phyloP scores from a whole-genome alignment of 1,140 invertebrate genomes.

The Hestina assimilis region DNA sequence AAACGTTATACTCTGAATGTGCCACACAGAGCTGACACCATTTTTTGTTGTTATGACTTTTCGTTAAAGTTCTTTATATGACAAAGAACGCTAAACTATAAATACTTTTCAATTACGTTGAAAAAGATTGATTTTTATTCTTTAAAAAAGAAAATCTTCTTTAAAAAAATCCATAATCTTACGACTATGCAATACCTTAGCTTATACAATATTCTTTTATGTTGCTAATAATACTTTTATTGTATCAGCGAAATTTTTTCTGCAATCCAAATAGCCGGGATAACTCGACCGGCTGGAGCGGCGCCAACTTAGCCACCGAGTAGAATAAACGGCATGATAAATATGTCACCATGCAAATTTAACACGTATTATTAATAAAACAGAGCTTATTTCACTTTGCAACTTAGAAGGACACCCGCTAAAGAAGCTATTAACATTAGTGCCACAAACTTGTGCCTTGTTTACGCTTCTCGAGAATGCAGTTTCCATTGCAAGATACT shows the following conservation, averaged over 20 bases:
- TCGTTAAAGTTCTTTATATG: no score
- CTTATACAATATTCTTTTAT: neutral
- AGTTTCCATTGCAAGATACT: conserved; percentile 1
- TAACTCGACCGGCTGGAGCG: conserved; percentile 15
- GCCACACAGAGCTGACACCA: neutral
- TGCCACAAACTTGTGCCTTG: conserved; percentile 17
- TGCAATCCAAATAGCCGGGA: conserved; percentile 17
- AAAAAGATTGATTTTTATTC: neutral
- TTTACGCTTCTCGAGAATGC: conserved; percentile 9
- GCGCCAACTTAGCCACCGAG: conserved; percentile 13
- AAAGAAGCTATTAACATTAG: conserved; percentile 23
- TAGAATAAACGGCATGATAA: conserved; percentile 4
- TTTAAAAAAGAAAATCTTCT: neutral
- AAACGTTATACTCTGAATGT: neutral
- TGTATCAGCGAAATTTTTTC: conserved; percentile 21
- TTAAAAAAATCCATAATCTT: neutral
- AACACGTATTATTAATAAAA: neutral
- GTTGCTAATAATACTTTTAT: conserved; percentile 8
- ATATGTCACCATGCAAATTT: neutral
- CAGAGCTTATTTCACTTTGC: neutral
- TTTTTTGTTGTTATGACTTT: neutral
- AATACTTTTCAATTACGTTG: no score
- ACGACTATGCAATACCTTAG: neutral
- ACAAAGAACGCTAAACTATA: no score
- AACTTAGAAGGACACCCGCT: neutral